Evolutionary conservation across 2,888 invertebrate genomes (phyloP).

Genomic region (Acanthopleura granulata): DNA sequence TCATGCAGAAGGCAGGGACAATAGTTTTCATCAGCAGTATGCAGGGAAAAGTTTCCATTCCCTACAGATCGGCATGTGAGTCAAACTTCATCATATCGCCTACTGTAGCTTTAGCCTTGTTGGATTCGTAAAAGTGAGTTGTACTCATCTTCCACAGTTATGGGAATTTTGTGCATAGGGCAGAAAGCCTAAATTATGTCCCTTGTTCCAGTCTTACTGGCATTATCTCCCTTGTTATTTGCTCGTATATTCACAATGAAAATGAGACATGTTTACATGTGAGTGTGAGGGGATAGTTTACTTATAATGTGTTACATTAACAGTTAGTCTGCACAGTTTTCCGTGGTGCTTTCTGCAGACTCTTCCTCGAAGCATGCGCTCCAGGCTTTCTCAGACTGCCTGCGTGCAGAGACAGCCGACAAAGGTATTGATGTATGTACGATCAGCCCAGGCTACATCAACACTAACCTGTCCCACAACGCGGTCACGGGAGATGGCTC

Average conservation of each 20-base stretch:
- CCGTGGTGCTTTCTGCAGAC: constrained; percentile 69
- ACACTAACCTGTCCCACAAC: constrained; percentile 91
- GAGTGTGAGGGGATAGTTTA: too few species aligned
- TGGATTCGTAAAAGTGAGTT: too few species aligned
- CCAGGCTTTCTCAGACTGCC: constrained; percentile 92
- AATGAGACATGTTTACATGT: too few species aligned
- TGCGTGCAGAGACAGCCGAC: constrained; percentile 87
- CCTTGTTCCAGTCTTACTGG: too few species aligned
- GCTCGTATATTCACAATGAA: background rate
- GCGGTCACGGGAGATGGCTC: constrained; percentile 87
- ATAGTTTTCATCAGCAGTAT: constrained; percentile 92
- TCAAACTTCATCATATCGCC: background rate
- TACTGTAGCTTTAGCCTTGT: too few species aligned
- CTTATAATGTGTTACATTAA: too few species aligned
- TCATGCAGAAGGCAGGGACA: constrained; percentile 81
- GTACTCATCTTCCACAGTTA: too few species aligned
- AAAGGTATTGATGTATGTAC: constrained; percentile 86
- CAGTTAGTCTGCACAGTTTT: too few species aligned
- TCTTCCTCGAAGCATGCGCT: constrained; percentile 94
- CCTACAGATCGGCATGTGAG: constrained; percentile 76
- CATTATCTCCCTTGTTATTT: too few species aligned
- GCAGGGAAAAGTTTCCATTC: constrained; percentile 92
- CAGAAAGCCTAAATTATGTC: too few species aligned
- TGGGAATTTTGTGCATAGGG: too few species aligned
- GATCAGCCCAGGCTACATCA: constrained; percentile 91